Conservation (phyloP, 2,113 vertebrate species). For the Probosciger aterrimus region DNA sequence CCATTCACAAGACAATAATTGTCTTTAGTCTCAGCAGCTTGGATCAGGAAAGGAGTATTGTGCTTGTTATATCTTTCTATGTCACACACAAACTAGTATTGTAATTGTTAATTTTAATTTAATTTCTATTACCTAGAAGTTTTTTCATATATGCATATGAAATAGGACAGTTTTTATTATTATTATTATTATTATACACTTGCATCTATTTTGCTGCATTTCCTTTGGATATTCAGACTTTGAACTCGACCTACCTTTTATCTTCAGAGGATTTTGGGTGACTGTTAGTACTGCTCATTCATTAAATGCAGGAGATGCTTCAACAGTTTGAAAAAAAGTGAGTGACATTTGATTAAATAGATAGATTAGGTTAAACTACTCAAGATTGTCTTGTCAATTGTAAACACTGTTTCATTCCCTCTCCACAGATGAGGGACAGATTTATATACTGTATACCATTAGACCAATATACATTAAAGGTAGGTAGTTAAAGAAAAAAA, state of each 20-base stretch:
- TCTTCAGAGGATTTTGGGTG: background rate
- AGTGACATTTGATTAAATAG: conserved; percentile 1
- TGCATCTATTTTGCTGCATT: background rate
- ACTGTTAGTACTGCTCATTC: background rate
- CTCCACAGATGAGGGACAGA: conserved; percentile 1
- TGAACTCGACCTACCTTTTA: background rate
- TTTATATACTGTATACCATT: conserved; percentile 39
- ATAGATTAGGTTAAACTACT: conserved; percentile 44
- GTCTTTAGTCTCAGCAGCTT: background rate
- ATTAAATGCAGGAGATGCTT: background rate
- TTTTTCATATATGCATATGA: background rate
- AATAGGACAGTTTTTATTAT: background rate
- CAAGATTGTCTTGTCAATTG: conserved; percentile 18
- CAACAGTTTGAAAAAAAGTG: background rate
- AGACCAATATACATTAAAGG: conserved; percentile 61
- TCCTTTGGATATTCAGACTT: background rate
- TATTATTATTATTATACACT: background rate
- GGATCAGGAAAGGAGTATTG: background rate
- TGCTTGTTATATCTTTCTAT: background rate
- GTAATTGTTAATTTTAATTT: background rate
- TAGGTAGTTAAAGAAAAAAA: background rate
- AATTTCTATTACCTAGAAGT: background rate
- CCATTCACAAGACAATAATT: background rate
- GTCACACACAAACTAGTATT: background rate
- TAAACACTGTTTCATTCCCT: conserved; percentile 31